A percentile compares a stretch with the other conserved stretches of the same genome.
Evolutionary conservation across 1,140 invertebrate genomes (phyloP).

Genomic region (Nomia melanderi): DNA sequence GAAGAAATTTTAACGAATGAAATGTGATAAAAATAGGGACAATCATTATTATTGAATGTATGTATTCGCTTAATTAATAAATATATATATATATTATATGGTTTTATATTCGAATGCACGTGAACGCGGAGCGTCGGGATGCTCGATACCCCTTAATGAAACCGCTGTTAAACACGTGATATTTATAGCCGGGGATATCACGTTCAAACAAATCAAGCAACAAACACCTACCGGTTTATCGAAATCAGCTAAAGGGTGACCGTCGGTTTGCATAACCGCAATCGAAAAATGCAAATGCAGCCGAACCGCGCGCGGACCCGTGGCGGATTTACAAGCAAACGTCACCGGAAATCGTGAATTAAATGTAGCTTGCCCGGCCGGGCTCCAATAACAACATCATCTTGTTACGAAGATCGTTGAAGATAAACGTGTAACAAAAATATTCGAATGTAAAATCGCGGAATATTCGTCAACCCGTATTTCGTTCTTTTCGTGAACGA

Average conservation of each 20-base stretch:
- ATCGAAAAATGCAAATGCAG: constrained; percentile 1
- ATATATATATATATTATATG: too few relatives aligned
- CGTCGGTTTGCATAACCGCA: not conserved
- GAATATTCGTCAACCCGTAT: not conserved
- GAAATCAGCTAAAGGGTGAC: not conserved
- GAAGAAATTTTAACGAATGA: too few relatives aligned
- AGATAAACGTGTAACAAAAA: not conserved
- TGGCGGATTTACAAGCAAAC: not conserved
- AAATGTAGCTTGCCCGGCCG: not conserved
- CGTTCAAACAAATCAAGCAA: not conserved
- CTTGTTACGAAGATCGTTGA: not conserved
- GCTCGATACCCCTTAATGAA: not conserved
- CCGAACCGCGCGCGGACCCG: not conserved
- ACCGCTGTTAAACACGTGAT: not conserved
- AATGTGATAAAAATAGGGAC: too few relatives aligned
- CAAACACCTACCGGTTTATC: not conserved
- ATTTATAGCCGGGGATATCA: not conserved
- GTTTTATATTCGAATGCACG: too few relatives aligned
- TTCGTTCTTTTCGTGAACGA: not conserved
- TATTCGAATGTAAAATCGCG: not conserved
- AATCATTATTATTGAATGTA: too few relatives aligned
- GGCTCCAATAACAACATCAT: not conserved
- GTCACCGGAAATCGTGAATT: not conserved
- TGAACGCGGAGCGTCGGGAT: too few relatives aligned
- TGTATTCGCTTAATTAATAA: too few relatives aligned